phyloP scores from a whole-genome alignment of 2,797 vertebrate species.

The Limosa lapponica region DNA sequence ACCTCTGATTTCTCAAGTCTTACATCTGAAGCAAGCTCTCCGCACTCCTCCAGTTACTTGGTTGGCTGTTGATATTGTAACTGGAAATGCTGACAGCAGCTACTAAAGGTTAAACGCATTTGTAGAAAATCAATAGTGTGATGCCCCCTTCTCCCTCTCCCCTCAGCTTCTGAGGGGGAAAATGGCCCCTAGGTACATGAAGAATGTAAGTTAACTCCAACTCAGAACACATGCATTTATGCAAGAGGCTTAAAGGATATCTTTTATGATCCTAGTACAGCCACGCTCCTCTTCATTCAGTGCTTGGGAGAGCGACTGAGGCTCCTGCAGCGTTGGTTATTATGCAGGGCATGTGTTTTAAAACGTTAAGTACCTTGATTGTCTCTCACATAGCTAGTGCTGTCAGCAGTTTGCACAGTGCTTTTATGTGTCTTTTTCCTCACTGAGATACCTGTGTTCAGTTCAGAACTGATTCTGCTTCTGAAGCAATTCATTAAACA shows the following conservation, averaged over 20 bases:
- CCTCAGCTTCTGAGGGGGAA: not conserved
- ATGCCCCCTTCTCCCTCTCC: not conserved
- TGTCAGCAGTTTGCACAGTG: conserved; percentile 56
- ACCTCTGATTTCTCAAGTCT: not conserved
- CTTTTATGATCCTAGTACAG: not conserved
- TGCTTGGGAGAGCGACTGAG: not conserved
- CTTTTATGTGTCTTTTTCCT: conserved; percentile 47
- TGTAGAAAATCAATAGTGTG: not conserved
- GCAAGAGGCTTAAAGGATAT: not conserved
- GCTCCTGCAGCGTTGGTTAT: not conserved
- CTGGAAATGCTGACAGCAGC: not conserved
- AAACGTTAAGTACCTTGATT: conserved; percentile 60
- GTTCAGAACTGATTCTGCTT: conserved; percentile 51
- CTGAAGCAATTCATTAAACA: conserved; percentile 67
- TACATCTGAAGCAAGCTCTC: not conserved
- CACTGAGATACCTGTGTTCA: conserved; percentile 26
- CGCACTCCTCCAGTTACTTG: not conserved
- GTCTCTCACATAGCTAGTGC: conserved; percentile 37
- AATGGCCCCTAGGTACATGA: not conserved
- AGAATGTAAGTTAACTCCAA: not conserved
- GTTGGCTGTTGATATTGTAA: not conserved
- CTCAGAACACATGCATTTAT: conserved; percentile 5
- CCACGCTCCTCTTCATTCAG: not conserved
- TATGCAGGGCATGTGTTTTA: conserved; percentile 52
- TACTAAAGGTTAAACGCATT: not conserved